A percentile compares a stretch with the other conserved stretches of the same genome.
Conservation (phyloP, 2,797 vertebrate genomes). For the Hyperoplus immaculatus region DNA sequence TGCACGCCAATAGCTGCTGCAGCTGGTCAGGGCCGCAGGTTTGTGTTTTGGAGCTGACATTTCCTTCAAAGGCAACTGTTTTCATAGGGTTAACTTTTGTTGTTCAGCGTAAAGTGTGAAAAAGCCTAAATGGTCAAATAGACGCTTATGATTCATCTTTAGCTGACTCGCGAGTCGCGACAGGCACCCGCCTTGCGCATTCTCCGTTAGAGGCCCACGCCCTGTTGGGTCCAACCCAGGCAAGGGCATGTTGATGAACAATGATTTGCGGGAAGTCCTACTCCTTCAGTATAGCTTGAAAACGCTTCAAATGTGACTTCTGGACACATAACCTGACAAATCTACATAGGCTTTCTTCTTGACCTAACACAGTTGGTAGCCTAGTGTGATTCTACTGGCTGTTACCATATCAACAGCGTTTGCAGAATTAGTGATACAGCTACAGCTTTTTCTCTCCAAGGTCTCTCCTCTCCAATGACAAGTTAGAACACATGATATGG, state of each 20-base stretch:
- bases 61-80: background rate
- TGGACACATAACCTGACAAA: slow-evolving; percentile 22
- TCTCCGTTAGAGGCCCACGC: slow-evolving; percentile 86
- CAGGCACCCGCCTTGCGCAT: slow-evolving; percentile 79
- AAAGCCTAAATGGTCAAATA: background rate
- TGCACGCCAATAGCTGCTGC: slow-evolving; percentile 36
- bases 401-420: slow-evolving; percentile 17
- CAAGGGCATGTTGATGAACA: slow-evolving; percentile 72
- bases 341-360: background rate
- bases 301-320: slow-evolving; percentile 41
- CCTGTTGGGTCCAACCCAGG: slow-evolving; percentile 78
- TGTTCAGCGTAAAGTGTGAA: background rate
- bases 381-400: slow-evolving; percentile 6
- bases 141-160: slow-evolving; percentile 47
- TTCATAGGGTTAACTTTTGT: background rate
- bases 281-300: slow-evolving; percentile 13
- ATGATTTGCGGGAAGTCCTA: slow-evolving; percentile 51
- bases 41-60: slow-evolving; percentile 36
- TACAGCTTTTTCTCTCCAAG: background rate
- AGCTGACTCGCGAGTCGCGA: slow-evolving; percentile 32
- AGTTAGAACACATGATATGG: background rate
- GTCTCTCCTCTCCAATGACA: slow-evolving; percentile 14
- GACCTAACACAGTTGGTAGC: background rate
- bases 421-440: slow-evolving; percentile 1
- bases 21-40: slow-evolving; percentile 22